Conservation (phyloP, 2,888 invertebrate species). For the Hirtodrosophila cameraria region DNA sequence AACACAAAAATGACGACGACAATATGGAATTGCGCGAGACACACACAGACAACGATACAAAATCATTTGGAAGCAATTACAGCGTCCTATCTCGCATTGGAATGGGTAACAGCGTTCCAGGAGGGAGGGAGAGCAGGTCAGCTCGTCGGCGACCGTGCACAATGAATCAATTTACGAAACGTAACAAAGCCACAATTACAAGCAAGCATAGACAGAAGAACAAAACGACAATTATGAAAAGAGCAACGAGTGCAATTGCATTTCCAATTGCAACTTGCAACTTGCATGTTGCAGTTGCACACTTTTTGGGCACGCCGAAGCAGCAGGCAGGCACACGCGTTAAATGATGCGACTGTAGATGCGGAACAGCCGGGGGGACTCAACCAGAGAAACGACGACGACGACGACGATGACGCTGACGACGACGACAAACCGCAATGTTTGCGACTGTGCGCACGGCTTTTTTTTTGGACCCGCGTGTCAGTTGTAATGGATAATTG, state of each 20-base stretch:
- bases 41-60: conserved; percentile 68
- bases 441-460: conserved; percentile 37
- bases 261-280: conserved; percentile 57
- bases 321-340: conserved; percentile 56
- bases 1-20: conserved; percentile 54
- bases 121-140: neutral
- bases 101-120: neutral
- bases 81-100: conserved; percentile 33
- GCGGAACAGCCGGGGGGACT: conserved; percentile 7
- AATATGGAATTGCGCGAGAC: conserved; percentile 73
- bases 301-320: neutral
- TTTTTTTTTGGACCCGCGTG: conserved; percentile 56
- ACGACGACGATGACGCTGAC: conserved; percentile 3
- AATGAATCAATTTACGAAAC: conserved; percentile 80
- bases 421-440: conserved; percentile 31
- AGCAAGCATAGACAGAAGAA: conserved; percentile 60
- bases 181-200: conserved; percentile 78
- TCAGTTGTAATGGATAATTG: conserved; percentile 79
- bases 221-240: conserved; percentile 78
- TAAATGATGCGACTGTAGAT: conserved; percentile 58
- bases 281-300: conserved; percentile 14
- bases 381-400: conserved; percentile 15
- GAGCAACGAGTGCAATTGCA: conserved; percentile 76
- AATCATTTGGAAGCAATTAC: conserved; percentile 79
- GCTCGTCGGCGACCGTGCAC: conserved; percentile 60